Conservation (phyloP, 2,888 invertebrate genomes). For the Lysandra bellargus region DNA sequence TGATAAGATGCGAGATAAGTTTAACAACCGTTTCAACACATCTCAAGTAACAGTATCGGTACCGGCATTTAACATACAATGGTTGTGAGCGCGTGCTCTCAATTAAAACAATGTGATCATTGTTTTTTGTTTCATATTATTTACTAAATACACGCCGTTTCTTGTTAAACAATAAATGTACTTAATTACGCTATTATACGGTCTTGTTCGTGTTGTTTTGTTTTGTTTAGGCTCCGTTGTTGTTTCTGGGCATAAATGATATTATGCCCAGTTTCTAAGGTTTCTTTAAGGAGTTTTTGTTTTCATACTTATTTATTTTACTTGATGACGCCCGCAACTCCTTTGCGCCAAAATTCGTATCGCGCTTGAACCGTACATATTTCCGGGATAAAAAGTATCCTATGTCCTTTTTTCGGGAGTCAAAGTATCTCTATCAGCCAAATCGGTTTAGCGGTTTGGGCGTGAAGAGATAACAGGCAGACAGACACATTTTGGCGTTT, state of each 20-base stretch:
- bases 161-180: constrained; percentile 24
- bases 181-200: constrained; percentile 5
- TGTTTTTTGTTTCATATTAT: constrained; percentile 49
- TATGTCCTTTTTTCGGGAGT: too few relatives aligned
- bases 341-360: too few relatives aligned
- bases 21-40: constrained; percentile 29
- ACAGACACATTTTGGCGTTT: too few relatives aligned
- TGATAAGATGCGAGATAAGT: constrained; percentile 6
- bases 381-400: too few relatives aligned
- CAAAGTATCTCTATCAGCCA: too few relatives aligned
- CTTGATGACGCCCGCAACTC: too few relatives aligned
- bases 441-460: too few relatives aligned
- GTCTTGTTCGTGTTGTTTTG: neutral
- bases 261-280: too few relatives aligned
- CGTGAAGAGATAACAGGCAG: too few relatives aligned
- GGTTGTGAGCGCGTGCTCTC: constrained; percentile 67
- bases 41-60: constrained; percentile 47
- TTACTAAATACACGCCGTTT: constrained; percentile 31
- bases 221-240: neutral
- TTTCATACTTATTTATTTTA: too few relatives aligned
- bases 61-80: constrained; percentile 73
- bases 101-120: constrained; percentile 64
- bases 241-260: neutral
- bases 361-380: too few relatives aligned
- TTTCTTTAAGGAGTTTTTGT: too few relatives aligned